Evolutionary conservation across 2,113 vertebrate genomes (phyloP), one percentile per base, ranked within the genome.

Genomic region (Eptesicus fuscus): DNA sequence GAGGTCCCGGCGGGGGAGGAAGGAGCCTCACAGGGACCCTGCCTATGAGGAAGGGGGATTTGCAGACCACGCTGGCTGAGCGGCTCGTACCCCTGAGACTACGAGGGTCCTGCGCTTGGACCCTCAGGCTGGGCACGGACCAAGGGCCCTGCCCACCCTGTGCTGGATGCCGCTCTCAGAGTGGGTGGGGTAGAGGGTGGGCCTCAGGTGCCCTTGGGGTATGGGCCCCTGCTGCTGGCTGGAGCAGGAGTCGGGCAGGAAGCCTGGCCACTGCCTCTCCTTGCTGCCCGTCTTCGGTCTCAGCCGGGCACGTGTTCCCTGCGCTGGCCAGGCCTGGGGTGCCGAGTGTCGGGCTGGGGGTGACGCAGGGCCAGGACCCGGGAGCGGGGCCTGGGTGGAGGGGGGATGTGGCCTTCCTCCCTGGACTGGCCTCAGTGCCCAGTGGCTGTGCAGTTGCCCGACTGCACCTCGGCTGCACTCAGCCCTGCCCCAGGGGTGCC

Each of bases 11-110:
- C 1, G 2, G 28, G n/a, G 30, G 47, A 51, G 20, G 42, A 23
- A 3, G 65, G 23, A 4, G 4, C 32, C 0, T 3, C 22, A 13
- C 32, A 25, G n/a, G 51, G 20, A 7, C 4, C 59, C 13, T 18
- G 32, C 32, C 10, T 0, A 0, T 37, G 17, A 40, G 30, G 12
- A 12, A 42, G 23, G 32, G 30, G 59, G 17, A 10, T 10, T 20
- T 23, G 14, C 2, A 67, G 23, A 22, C 18, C 2, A 18, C 9
- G 37, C 42, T 47, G 35, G 28, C 73, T 2, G 5, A 17, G 59
- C 22, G 18, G 56, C 12, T 18, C 12, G 0, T 5, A 6, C 23
- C 17, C 32, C 53, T 25, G 25, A 42, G 77, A 17, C 7, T 35
- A 20, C 61, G 20, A 25, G 53, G 22, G 32, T 56, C 23, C 4